Base-by-base conservation (phyloP, 2,888 invertebrate genomes). In the Coecobrya sp. region DNA sequence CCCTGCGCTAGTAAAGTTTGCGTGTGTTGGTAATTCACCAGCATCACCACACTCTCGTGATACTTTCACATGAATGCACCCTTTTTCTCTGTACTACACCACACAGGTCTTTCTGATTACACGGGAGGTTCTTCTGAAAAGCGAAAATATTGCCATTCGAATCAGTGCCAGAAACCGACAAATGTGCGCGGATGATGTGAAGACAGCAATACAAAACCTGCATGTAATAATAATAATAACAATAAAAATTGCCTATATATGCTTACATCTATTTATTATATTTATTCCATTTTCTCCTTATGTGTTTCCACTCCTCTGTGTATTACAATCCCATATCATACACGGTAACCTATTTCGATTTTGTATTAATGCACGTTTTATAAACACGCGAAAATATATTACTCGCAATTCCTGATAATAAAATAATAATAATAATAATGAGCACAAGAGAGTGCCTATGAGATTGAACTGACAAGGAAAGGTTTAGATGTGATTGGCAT, bases 151-250 rank as follows among this genome's bases (percentile, higher is more conserved):
- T 27, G 93, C 94, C 13, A 93, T 95, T 30, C 92, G 94, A 36
- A 93, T 95, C 55, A 92, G 93, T 86, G 95, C 95, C 84, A 93
- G 93, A 55, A 94, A 94, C 79, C 93, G 95, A 22, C 93, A 95
- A 93, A 92, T 93, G 90, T 95, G 94, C 93, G 93, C 94, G 22
- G 94, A 95, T 55, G 94, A 94, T 70, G 84, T 95, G 70, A 86
- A 89, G 59, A 73, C 79, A 52, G 93, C 94, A 5, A 73, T 94
- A 27, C 91, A 85, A 55, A 93, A 92, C 87, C 76, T 95, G 11
- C 93, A 94, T 79, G 94, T 93, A 93, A 87, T 55, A 30, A 59
- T 42, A 52, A 27, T 22, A 45, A 36, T 76, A 2, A 68, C 25
- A 79, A 27, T 22, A 76, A 19, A 76, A 36, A 76, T 45, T n/a